These are phyloP conservation scores for Denticeps clupeoides DNA, from an alignment of 2,797 vertebrate genomes.

Conservation along the genomic window DNA sequence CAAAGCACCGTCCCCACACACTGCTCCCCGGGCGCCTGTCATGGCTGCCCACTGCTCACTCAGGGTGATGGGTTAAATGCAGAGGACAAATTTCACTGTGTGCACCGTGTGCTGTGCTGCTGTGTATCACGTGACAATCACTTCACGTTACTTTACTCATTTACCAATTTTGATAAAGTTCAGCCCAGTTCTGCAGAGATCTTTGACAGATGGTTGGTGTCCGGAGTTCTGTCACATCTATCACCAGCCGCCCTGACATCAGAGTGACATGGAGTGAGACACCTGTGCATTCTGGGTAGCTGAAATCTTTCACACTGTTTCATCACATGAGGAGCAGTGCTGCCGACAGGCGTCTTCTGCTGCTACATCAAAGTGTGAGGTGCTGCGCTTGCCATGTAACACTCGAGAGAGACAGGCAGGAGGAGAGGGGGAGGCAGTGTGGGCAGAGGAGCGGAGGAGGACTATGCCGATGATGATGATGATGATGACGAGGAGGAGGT, in stretches of 20 bases:
- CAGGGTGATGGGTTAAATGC: no score
- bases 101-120: no score
- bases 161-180: no score
- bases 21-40: no score
- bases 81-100: no score
- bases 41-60: no score
- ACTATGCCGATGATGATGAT: slow-evolving; percentile 2
- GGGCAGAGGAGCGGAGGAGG: not conserved
- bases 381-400: slow-evolving; percentile 3
- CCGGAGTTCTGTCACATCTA: slow-evolving; percentile 12
- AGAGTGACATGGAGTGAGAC: slow-evolving; percentile 6
- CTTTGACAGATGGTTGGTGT: slow-evolving; percentile 21
- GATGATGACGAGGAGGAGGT: slow-evolving; percentile 5
- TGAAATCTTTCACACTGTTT: slow-evolving; percentile 23
- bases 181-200: no score
- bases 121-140: no score
- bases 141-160: no score
- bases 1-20: no score
- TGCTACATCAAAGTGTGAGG: slow-evolving; percentile 23
- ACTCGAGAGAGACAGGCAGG: not conserved
- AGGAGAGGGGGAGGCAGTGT: not conserved
- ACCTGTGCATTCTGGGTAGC: slow-evolving; percentile 18
- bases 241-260: slow-evolving; percentile 15
- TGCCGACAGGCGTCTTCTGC: slow-evolving; percentile 13
- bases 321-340: slow-evolving; percentile 19